phyloP scores from a whole-genome alignment of 2,797 vertebrate species.

The Chelmon rostratus region DNA sequence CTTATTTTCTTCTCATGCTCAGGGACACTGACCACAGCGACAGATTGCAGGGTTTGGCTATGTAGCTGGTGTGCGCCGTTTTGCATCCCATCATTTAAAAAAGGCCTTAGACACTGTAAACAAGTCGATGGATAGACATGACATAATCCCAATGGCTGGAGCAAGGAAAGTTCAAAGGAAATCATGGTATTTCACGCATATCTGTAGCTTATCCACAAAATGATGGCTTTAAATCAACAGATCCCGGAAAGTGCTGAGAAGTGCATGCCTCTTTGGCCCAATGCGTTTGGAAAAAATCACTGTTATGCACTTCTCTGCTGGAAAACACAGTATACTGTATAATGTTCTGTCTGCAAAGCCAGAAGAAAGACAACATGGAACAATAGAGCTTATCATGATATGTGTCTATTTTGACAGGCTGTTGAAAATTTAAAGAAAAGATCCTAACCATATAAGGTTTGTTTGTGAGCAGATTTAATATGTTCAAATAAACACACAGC shows the following conservation, averaged over 20 bases:
- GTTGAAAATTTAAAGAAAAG: background rate
- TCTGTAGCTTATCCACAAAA: conserved; percentile 41
- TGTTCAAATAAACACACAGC: conserved; percentile 21
- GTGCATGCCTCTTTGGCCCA: conserved; percentile 4
- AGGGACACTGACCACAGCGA: conserved; percentile 72
- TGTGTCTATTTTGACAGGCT: background rate
- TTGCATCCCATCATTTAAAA: conserved; percentile 77
- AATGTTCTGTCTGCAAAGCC: background rate
- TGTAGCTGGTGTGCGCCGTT: conserved; percentile 66
- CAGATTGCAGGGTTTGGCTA: conserved; percentile 82
- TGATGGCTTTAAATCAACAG: conserved; percentile 25
- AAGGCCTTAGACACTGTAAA: conserved; percentile 70
- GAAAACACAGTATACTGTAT: background rate
- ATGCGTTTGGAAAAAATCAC: background rate
- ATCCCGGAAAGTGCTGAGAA: conserved; percentile 30
- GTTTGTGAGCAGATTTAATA: conserved; percentile 1
- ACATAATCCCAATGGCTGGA: conserved; percentile 66
- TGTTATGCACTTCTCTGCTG: background rate
- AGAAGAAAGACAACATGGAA: background rate
- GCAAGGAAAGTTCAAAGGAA: conserved; percentile 36
- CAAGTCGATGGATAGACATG: conserved; percentile 70
- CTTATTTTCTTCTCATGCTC: conserved; percentile 43
- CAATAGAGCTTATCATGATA: background rate
- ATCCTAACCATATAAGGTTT: background rate
- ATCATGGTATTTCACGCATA: conserved; percentile 36